Percentiles rank a stretch among this genome's conserved stretches.
These are phyloP conservation scores for Oncorhynchus masou DNA, from an alignment of 2,113 vertebrate species.

Conservation along the genomic window DNA sequence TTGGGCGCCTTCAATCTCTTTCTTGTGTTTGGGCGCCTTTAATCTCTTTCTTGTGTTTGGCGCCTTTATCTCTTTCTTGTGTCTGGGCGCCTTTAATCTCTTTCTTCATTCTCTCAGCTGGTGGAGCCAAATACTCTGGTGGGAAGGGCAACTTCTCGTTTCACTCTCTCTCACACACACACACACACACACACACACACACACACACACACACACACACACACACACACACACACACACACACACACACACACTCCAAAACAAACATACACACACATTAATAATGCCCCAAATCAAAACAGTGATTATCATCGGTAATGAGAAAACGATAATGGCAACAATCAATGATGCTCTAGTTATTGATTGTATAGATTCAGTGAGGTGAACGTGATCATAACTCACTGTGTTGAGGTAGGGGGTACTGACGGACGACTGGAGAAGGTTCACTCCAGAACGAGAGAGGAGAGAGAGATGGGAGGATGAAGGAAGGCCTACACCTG, in stretches of 20 bases:
- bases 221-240: neutral
- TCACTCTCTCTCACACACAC: neutral
- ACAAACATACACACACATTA: neutral
- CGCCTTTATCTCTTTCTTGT: constrained; percentile 77
- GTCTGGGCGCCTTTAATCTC: constrained; percentile 78
- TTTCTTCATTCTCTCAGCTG: constrained; percentile 80
- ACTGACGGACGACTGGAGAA: constrained; percentile 64
- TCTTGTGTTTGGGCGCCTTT: constrained; percentile 78
- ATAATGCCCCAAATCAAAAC: constrained; percentile 52
- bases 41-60: no score
- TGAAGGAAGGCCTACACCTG: constrained; percentile 60
- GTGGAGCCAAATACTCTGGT: constrained; percentile 80
- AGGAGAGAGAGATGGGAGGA: constrained; percentile 72
- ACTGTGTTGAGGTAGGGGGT: constrained; percentile 75
- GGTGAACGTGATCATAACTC: constrained; percentile 42
- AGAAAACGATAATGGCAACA: constrained; percentile 28
- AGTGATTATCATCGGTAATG: constrained; percentile 41
- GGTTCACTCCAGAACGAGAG: constrained; percentile 65
- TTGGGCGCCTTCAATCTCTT: no score
- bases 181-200: neutral
- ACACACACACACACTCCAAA: no score
- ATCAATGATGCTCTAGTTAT: constrained; percentile 19
- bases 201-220: constrained; percentile 14
- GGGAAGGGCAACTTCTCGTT: constrained; percentile 79
- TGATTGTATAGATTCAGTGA: neutral